Conservation (phyloP, 2,113 vertebrate species). For the Callocephalon fimbriatum region DNA sequence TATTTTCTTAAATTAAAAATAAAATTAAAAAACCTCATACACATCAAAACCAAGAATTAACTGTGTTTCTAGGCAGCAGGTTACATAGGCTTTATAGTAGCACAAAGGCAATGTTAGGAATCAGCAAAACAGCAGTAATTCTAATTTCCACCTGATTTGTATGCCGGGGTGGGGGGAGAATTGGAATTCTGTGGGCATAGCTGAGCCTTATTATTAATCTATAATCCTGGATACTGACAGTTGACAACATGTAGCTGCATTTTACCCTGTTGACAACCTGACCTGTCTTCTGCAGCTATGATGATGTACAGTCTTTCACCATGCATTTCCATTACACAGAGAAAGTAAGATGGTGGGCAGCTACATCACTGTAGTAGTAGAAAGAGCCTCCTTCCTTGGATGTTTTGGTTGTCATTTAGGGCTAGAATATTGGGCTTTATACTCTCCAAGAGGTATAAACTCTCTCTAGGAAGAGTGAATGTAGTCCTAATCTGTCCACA, state of each 20-base stretch:
- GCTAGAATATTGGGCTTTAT: not conserved
- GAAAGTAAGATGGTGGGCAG: not conserved
- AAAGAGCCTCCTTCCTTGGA: not conserved
- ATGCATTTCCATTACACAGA: not conserved
- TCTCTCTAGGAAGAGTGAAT: not conserved
- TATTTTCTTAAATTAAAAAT: not conserved
- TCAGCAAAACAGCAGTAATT: not conserved
- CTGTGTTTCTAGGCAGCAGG: not conserved
- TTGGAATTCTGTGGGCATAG: not conserved
- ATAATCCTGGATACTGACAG: not conserved
- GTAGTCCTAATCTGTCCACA: not conserved
- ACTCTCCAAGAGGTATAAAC: not conserved
- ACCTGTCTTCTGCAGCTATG: not conserved
- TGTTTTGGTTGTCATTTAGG: not conserved
- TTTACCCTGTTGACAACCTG: not conserved
- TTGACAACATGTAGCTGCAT: not conserved
- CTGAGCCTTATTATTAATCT: not conserved
- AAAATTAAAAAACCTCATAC: fast-evolving
- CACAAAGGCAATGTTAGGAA: not conserved
- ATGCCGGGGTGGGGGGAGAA: not conserved
- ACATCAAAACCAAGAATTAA: not conserved
- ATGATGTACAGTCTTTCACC: not conserved
- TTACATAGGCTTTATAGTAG: not conserved
- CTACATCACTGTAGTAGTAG: not conserved
- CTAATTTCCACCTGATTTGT: not conserved